A percentile compares a stretch with the other conserved stretches of the same genome.
Conservation (phyloP, 2,888 invertebrate genomes). For the Stenurella melanura region DNA sequence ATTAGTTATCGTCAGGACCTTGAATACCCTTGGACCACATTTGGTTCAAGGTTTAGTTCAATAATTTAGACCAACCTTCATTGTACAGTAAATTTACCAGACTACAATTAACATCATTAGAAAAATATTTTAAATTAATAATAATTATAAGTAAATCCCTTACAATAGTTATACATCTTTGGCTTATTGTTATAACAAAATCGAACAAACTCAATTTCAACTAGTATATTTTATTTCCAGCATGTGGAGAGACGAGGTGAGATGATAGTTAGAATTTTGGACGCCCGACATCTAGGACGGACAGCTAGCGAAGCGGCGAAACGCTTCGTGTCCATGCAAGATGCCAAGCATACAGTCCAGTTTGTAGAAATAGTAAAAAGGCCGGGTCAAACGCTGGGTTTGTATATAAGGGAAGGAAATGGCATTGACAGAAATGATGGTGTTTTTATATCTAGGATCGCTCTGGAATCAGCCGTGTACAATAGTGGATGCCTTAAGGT, state of each 20-base stretch:
- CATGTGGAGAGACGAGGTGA: slow-evolving; percentile 92
- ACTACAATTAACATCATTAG: too few species aligned
- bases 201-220: neutral
- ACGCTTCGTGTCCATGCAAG: slow-evolving; percentile 88
- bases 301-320: slow-evolving; percentile 91
- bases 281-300: slow-evolving; percentile 90
- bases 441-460: slow-evolving; percentile 97
- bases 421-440: slow-evolving; percentile 96
- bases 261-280: slow-evolving; percentile 95
- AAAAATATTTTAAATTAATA: too few species aligned
- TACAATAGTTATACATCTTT: too few species aligned
- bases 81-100: too few species aligned
- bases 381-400: slow-evolving; percentile 97
- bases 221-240: slow-evolving; percentile 58
- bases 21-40: too few species aligned
- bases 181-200: neutral
- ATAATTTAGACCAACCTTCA: too few species aligned
- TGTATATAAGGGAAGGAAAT: slow-evolving; percentile 99
- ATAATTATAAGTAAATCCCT: too few species aligned
- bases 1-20: too few species aligned
- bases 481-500: slow-evolving; percentile 96
- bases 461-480: slow-evolving; percentile 96
- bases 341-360: slow-evolving; percentile 81
- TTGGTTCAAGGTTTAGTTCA: too few species aligned
- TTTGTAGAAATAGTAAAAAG: slow-evolving; percentile 99